Conservation (phyloP, 2,888 invertebrate genomes). For the Mimumesa dahlbomi region DNA sequence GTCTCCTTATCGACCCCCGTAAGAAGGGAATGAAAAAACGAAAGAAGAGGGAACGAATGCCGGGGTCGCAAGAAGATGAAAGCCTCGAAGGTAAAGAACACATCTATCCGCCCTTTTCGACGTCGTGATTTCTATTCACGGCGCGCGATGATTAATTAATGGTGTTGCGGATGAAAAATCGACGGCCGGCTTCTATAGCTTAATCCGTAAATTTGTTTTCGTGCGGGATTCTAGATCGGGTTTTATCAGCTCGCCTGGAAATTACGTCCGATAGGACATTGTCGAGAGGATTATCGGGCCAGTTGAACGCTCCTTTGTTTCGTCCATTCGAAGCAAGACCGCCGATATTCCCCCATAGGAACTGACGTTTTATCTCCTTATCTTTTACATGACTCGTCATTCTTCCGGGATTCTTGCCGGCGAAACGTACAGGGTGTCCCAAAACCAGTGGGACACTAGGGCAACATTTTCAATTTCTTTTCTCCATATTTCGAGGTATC, state of each 20-base stretch:
- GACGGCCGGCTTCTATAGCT: neutral
- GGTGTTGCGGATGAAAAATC: conserved; percentile 13
- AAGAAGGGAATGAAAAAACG: neutral
- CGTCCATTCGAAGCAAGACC: conserved; percentile 31
- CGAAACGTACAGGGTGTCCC: too few relatives aligned
- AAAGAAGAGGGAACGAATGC: too few relatives aligned
- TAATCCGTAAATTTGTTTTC: conserved; percentile 35
- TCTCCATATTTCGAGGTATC: too few relatives aligned
- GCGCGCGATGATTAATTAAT: conserved; percentile 24
- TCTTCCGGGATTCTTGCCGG: too few relatives aligned
- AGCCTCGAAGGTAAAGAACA: conserved; percentile 7
- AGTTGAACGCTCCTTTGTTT: conserved; percentile 24
- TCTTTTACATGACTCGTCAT: too few relatives aligned
- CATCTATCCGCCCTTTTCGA: neutral
- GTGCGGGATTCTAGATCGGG: conserved; percentile 3
- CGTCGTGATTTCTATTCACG: neutral
- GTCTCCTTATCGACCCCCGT: conserved; percentile 34
- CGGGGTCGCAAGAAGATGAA: too few relatives aligned
- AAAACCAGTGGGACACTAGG: too few relatives aligned
- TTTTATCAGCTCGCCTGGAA: conserved; percentile 22
- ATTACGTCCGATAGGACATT: conserved; percentile 41
- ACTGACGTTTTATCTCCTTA: too few relatives aligned
- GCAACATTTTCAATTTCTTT: too few relatives aligned
- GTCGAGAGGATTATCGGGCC: conserved; percentile 32
- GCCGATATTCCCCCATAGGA: too few relatives aligned